Base-by-base conservation (phyloP, 2,113 vertebrate genomes). In the Dasypus novemcinctus region DNA sequence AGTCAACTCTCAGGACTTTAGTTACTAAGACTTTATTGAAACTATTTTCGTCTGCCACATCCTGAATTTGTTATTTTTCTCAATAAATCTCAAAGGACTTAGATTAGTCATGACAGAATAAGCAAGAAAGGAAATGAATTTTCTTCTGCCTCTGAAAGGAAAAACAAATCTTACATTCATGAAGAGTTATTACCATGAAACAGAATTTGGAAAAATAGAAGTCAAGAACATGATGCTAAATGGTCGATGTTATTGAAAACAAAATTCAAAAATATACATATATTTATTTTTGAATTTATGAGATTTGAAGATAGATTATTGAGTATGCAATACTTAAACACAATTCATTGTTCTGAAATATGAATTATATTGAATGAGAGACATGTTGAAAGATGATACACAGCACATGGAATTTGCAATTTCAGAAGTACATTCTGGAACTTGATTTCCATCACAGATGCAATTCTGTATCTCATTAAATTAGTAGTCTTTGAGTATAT, bases 11-110 rank as follows among this genome's bases (percentile, higher is more conserved):
- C 29, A 71, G 63, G n/a, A 78, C 5, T 38, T 80, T 8, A 66
- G 18, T 43, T 76, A 87, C 17, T 91, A 64, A 76, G 23, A 72
- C 9, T 82, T 75, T 75, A 46, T 18, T 8, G n/a, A 72, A 85
- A 93, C n/a, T 41, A 33, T 49, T 87, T 90, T 90, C 29, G 66
- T 25, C 21, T 82, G 38, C 33, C 75, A 49, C 36, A 11, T 68
- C 20, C 17, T 78, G 7, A 31, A 23, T 91, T 83, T 86, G 15
- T 74, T 68, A 80, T 38, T 87, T 76, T 49, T 46, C 6, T 63
- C 41, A 86, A 64, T 63, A 94, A 87, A 87, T 81, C 29, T 69
- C 66, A 91, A 27, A 93, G 49, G 66, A 93, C 49, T 91, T 90
- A 86, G 6, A 12, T 59, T 46, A 92, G 38, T 82, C n/a, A 23